Base-by-base conservation (phyloP, 1,140 invertebrate species). In the Drosophila virilis region DNA sequence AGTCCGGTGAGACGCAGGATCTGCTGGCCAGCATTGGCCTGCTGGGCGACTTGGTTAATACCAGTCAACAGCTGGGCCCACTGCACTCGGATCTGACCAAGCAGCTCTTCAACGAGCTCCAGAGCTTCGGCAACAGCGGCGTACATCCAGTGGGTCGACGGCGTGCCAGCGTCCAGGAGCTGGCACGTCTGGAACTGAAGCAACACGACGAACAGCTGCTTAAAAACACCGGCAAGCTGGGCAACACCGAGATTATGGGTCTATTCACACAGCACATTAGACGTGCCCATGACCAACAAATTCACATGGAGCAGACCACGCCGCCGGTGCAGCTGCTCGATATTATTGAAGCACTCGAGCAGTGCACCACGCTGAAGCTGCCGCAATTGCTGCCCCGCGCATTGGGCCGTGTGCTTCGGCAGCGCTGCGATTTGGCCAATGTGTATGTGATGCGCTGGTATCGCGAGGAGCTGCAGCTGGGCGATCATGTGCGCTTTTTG, bases 1-100 rank as follows among this genome's bases (percentile, higher is more conserved):
- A 92, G 32, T 80, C 84, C 9, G 90, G 80, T 0, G 80, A 78
- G 32, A 91, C 91, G 1, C 75, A 92, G 12, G 78, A 90, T 28
- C 37, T 92, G n/a, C 54, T 92, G 42, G 74, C 69, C 17, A 77
- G 76, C 37, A 72, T 91, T 0, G 74, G 84, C 64, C 62, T 71
- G 7, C 52, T 91, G 38, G 73, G 74, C 42, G 80, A 91, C 6
- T 70, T 92, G 58, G 60, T 80, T 13, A 52, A 64, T 6, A 50
- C 40, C 35, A 73, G 46, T 43, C 67, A 73, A n/a, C 33, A 73
- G 32, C 22, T 42, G 8, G 40, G 32, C 1, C 59, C 70, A 0
- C 46, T 92, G 9, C 76, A 80, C 33, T 50, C 72, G 7, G 74
- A 84, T 5, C 76, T 92, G 5, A 32, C 68, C 6, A 33, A 67